These are phyloP conservation scores for Drosophila dives DNA, from an alignment of 2,888 invertebrate species.

Conservation along the genomic window DNA sequence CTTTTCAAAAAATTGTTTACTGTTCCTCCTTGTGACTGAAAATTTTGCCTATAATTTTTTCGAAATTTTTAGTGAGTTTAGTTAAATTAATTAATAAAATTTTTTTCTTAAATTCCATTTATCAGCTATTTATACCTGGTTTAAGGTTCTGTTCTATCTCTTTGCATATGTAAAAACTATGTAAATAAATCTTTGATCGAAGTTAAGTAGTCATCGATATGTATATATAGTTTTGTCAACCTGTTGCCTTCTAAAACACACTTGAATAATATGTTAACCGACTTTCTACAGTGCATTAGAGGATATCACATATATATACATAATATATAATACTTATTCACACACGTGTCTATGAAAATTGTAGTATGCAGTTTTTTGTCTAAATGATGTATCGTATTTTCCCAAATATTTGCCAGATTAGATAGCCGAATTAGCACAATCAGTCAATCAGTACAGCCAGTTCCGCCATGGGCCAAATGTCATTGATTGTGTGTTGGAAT, in stretches of 20 bases:
- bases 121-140: not conserved
- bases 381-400: constrained; percentile 44
- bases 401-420: constrained; percentile 56
- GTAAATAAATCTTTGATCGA: not conserved
- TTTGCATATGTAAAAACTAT: not conserved
- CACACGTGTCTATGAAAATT: constrained; percentile 17
- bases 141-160: not conserved
- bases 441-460: constrained; percentile 22
- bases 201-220: not conserved
- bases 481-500: constrained; percentile 24
- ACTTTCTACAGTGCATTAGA: not conserved
- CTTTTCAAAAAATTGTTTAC: not conserved
- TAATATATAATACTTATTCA: not conserved
- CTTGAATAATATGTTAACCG: not conserved
- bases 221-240: not conserved
- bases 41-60: not conserved
- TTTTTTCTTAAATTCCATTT: not conserved
- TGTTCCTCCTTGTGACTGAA: not conserved
- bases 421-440: constrained; percentile 56
- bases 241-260: not conserved
- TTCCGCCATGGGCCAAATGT: constrained; percentile 31
- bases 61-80: not conserved
- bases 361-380: constrained; percentile 18
- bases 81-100: too few species aligned
- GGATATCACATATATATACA: not conserved